Conservation (phyloP, 2,797 vertebrate genomes). For the Eospalax fontanierii region DNA sequence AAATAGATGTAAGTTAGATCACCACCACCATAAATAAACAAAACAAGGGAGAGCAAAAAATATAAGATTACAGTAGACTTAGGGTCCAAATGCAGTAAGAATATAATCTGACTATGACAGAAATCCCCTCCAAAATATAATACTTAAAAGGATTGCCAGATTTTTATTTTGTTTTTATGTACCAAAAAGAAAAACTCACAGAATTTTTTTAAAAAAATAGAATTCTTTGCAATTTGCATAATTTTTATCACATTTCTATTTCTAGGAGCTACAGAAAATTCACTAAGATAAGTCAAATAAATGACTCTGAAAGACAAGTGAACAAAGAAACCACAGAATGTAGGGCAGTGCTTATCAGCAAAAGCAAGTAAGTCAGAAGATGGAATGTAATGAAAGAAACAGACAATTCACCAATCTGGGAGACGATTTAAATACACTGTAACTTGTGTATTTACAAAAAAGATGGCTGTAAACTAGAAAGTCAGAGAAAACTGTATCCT, state of each 20-base stretch:
- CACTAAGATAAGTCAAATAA: slow-evolving; percentile 48
- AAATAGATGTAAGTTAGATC: background rate
- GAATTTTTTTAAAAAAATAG: background rate
- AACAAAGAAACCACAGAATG: slow-evolving; percentile 60
- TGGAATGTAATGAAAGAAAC: slow-evolving; percentile 58
- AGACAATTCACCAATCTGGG: background rate
- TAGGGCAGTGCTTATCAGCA: slow-evolving; percentile 66
- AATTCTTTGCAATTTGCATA: background rate
- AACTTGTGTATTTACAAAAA: slow-evolving; percentile 27
- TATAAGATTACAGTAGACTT: background rate
- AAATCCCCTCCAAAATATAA: slow-evolving; percentile 48
- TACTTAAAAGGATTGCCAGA: background rate
- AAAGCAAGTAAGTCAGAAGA: slow-evolving; percentile 34
- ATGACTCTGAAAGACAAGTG: background rate
- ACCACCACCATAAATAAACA: background rate
- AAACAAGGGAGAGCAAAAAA: background rate
- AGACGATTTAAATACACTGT: slow-evolving; percentile 41
- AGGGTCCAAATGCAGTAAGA: slow-evolving; percentile 2
- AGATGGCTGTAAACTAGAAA: slow-evolving; percentile 33
- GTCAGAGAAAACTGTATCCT: background rate
- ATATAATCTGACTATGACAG: slow-evolving; percentile 32
- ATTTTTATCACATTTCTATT: slow-evolving; percentile 55
- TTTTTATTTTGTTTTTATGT: slow-evolving; percentile 25
- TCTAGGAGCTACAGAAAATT: slow-evolving; percentile 42
- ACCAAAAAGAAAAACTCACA: slow-evolving; percentile 27